Evolutionary conservation across 2,797 vertebrate species (phyloP).

Genomic region (Microctenopoma stevenorrisi): DNA sequence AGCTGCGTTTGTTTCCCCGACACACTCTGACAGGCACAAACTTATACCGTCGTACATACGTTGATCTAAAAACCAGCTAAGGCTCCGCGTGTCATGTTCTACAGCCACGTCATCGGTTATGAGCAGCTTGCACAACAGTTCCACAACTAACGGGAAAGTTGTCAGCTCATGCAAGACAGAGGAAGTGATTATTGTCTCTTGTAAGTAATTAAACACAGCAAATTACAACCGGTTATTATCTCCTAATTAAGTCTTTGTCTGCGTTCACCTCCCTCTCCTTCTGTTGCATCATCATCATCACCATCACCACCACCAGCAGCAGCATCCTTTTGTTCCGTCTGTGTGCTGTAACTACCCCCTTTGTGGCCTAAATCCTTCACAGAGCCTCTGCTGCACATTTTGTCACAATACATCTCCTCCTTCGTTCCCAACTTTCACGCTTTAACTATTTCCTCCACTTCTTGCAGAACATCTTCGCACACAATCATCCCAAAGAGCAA

Average conservation of each 20-base stretch:
- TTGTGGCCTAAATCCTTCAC: conserved; percentile 25
- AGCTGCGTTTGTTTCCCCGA: conserved; percentile 48
- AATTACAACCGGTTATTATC: conserved; percentile 65
- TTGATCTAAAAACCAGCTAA: conserved; percentile 20
- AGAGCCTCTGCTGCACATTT: conserved; percentile 14
- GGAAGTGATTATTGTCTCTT: conserved; percentile 61
- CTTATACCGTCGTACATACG: conserved; percentile 61
- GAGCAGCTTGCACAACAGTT: conserved; percentile 33
- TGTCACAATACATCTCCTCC: conserved; percentile 9
- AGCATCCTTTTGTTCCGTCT: neutral
- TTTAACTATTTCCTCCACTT: conserved; percentile 39
- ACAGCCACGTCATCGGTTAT: conserved; percentile 35
- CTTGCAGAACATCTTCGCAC: conserved; percentile 10
- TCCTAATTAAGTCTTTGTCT: conserved; percentile 59
- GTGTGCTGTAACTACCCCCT: conserved; percentile 6
- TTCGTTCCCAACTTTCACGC: conserved; percentile 15
- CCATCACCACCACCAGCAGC: conserved; percentile 5
- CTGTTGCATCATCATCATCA: conserved; percentile 19
- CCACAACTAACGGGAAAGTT: conserved; percentile 27
- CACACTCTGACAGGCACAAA: conserved; percentile 54
- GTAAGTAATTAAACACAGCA: conserved; percentile 67
- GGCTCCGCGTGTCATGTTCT: conserved; percentile 25
- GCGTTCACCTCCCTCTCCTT: conserved; percentile 7
- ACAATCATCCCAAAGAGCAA: conserved; percentile 20
- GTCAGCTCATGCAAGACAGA: conserved; percentile 48